Evolutionary conservation across 2,797 vertebrate species (phyloP), one percentile per base, ranked within the genome.

Genomic region (Enteromius mattozi): DNA sequence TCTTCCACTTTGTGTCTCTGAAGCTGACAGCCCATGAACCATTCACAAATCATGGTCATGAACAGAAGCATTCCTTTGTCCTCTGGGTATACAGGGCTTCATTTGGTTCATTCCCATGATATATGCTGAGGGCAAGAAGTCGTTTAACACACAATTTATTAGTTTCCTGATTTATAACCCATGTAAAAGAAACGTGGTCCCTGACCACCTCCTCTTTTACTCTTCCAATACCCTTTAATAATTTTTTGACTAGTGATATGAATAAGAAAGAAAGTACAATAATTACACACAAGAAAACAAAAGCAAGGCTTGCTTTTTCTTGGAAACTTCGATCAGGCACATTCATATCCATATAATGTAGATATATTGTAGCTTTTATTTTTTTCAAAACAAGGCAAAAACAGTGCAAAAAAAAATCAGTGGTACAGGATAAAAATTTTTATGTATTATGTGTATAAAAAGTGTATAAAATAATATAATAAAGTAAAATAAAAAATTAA

Each of bases 121-220:
- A 90, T 93, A 94, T 93, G 92, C 86, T 40, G 87, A 92, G 93
- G 94, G 90, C 94, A 95, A 94, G 90, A 93, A 95, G 94, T 95
- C 93, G 92, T 94, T 95, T 94, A 94, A 91, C 91, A 91, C 92
- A 92, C 90, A 92, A 94, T 95, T 93, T 94, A 95, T 95, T 93
- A 93, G 90, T 89, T 86, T 70, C 71, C 81, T 94, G 93, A 95
- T 95, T 95, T 94, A 95, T 94, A 90, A 66, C 69, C 47, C 74
- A 87, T 86, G 88, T 86, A 90, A 89, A 92, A 88, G 90, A 89
- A 87, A 78, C 78, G 71, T 87, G 85, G 89, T 89, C 90, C 93
- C 89, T 91, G 82, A 79, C 37, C 61, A 71, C 49, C 78, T 71
- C 79, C 51, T 47, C 68, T 42, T 21, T 71, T 80, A 35, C 17